phyloP scores from a whole-genome alignment of 2,113 vertebrate genomes.

The Hyaena hyaena region DNA sequence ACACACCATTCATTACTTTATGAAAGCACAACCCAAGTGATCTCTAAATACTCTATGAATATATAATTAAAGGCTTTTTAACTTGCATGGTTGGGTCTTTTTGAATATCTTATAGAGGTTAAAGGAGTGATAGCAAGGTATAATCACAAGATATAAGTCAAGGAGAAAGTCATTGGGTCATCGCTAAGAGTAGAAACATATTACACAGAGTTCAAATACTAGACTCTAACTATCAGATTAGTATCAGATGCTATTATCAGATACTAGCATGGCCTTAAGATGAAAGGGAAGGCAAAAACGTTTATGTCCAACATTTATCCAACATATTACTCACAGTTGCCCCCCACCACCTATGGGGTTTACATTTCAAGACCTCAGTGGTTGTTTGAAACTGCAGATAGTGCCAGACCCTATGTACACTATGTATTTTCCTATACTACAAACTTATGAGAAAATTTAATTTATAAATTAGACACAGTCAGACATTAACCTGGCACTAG shows the following conservation, averaged over 20 bases:
- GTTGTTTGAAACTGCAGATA: neutral
- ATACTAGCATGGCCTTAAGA: neutral
- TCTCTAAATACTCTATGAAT: neutral
- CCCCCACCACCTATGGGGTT: neutral
- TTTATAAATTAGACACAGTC: neutral
- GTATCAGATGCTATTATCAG: neutral
- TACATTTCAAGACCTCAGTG: neutral
- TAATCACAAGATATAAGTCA: conserved; percentile 31
- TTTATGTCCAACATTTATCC: neutral
- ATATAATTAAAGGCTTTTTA: conserved; percentile 17
- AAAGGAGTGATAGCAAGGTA: neutral
- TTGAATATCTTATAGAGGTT: neutral
- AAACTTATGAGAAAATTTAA: neutral
- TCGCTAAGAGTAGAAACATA: neutral
- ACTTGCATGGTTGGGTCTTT: neutral
- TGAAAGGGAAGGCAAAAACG: neutral
- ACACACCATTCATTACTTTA: neutral
- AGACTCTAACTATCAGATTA: neutral
- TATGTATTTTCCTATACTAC: neutral
- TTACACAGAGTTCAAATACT: neutral
- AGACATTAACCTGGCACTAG: neutral
- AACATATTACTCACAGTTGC: neutral
- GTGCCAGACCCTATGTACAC: neutral
- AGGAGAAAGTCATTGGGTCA: neutral
- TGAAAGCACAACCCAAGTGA: neutral